Evolutionary conservation across 2,797 vertebrate genomes (phyloP).

Genomic region (Microcaecilia unicolor): DNA sequence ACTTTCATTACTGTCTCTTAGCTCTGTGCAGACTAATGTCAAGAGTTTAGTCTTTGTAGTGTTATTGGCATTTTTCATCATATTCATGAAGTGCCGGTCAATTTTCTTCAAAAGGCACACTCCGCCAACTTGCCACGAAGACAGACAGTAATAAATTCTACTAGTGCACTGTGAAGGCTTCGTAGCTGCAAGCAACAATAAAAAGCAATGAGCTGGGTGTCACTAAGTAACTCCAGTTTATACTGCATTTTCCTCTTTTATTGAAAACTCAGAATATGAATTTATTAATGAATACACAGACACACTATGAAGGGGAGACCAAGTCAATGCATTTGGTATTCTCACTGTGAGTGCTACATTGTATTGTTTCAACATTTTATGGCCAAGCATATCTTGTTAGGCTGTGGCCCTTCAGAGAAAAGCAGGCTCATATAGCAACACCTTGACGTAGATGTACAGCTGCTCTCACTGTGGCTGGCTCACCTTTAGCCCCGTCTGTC

Average conservation of each 20-base stretch:
- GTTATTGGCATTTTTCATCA: conserved; percentile 79
- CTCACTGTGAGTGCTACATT: conserved; percentile 73
- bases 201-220: conserved; percentile 77
- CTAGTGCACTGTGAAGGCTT: conserved; percentile 62
- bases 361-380: conserved; percentile 83
- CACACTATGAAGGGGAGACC: conserved; percentile 65
- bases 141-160: conserved; percentile 78
- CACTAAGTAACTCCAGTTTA: conserved; percentile 75
- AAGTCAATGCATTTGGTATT: conserved; percentile 85
- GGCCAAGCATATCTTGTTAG: conserved; percentile 90
- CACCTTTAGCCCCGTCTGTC: conserved; percentile 92
- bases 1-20: conserved; percentile 63
- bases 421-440: conserved; percentile 76
- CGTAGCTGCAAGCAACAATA: conserved; percentile 75
- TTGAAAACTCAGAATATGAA: conserved; percentile 77
- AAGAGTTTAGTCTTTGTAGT: conserved; percentile 70
- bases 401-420: conserved; percentile 79
- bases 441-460: conserved; percentile 95
- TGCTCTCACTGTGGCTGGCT: conserved; percentile 81
- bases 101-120: conserved; percentile 75
- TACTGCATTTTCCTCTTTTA: conserved; percentile 73
- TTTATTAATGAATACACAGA: conserved; percentile 85
- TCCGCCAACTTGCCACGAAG: conserved; percentile 72
- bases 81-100: conserved; percentile 77
- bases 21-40: conserved; percentile 63